phyloP scores from a whole-genome alignment of 2,888 invertebrate species.

The Odontothrips loti region DNA sequence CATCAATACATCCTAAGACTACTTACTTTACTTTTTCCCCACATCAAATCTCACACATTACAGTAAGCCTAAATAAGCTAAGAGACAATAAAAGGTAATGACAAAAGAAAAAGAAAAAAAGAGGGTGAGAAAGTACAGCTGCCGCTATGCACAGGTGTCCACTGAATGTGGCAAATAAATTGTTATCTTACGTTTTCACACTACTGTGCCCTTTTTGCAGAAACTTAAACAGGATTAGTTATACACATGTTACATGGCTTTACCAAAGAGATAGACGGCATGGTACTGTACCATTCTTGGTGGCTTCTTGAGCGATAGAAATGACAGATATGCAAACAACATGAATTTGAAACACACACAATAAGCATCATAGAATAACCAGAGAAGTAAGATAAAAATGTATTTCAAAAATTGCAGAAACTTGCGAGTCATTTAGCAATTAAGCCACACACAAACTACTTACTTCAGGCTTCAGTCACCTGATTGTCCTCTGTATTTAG shows the following conservation, averaged over 20 bases:
- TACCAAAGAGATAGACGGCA: neutral
- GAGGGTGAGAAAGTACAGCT: neutral
- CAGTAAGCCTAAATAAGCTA: conserved; percentile 11
- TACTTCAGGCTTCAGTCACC: conserved; percentile 4
- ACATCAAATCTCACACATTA: neutral
- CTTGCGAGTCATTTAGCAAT: neutral
- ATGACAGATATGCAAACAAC: conserved; percentile 10
- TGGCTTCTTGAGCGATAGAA: neutral
- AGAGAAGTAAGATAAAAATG: neutral
- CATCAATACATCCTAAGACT: neutral
- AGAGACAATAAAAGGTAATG: neutral
- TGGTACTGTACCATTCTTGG: conserved; percentile 5
- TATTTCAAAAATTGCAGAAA: conserved; percentile 3
- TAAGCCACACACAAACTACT: conserved; percentile 24
- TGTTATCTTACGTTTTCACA: neutral
- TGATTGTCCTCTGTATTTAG: neutral
- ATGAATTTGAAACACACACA: conserved; percentile 7
- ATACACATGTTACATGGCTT: neutral
- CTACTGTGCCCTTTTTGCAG: neutral
- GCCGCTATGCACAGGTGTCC: conserved; percentile 18
- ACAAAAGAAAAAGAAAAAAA: neutral
- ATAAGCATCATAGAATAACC: conserved; percentile 14
- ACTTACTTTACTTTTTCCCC: neutral
- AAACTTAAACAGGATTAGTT: neutral
- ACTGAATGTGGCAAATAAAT: neutral